Conservation (phyloP, 2,888 invertebrate species). For the Lacanobia wlatinum region DNA sequence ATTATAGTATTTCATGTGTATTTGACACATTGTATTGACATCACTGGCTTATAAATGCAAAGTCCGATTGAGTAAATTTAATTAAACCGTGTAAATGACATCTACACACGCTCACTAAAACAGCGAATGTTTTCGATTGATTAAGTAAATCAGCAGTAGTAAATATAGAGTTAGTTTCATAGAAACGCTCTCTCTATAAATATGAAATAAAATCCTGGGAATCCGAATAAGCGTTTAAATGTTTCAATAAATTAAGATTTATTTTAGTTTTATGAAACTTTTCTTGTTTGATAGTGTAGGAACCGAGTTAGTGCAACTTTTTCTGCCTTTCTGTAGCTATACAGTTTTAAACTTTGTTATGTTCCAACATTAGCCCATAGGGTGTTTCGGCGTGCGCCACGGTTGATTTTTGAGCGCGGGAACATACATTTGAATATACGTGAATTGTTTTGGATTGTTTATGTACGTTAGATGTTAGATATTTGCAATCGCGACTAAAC, state of each 20-base stretch:
- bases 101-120: neutral
- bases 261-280: neutral
- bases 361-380: no score
- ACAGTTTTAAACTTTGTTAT: no score
- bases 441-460: neutral
- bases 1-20: neutral
- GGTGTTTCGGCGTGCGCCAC: no score
- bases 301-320: neutral
- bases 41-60: no score
- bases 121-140: neutral
- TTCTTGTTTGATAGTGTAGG: no score
- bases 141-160: neutral
- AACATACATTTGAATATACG: neutral
- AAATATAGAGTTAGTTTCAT: neutral
- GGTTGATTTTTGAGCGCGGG: no score
- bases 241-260: no score
- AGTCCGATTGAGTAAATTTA: slow-evolving; percentile 3
- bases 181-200: neutral
- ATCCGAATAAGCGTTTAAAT: neutral
- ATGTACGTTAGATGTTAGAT: neutral
- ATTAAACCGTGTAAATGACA: slow-evolving; percentile 1
- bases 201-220: neutral
- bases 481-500: neutral
- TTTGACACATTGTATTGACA: neutral
- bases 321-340: neutral